A percentile compares a stretch with the other conserved stretches of the same genome.
These are phyloP conservation scores for Isotomurus palustris DNA, from an alignment of 2,888 invertebrate species.

Conservation along the genomic window DNA sequence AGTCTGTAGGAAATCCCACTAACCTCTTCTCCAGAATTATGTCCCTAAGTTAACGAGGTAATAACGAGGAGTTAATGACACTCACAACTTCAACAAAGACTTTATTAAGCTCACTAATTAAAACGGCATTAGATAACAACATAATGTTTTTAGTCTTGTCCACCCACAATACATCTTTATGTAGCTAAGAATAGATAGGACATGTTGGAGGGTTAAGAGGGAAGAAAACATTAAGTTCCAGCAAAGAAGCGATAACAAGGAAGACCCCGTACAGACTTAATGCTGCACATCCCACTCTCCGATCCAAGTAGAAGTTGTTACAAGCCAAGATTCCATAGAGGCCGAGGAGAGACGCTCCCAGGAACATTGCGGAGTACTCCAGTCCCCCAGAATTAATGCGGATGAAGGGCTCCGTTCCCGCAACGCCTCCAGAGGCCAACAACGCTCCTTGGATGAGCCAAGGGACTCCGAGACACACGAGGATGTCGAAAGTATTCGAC, in stretches of 20 bases:
- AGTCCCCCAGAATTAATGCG: conserved; percentile 85
- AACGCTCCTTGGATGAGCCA: conserved; percentile 85
- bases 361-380: conserved; percentile 83
- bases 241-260: conserved; percentile 78
- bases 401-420: conserved; percentile 59
- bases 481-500: conserved; percentile 68
- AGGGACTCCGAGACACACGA: conserved; percentile 69
- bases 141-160: too few species aligned
- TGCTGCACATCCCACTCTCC: conserved; percentile 73
- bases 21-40: too few species aligned
- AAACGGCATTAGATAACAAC: too few species aligned
- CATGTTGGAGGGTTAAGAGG: conserved; percentile 84
- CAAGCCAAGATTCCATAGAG: conserved; percentile 77
- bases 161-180: too few species aligned
- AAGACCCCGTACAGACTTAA: conserved; percentile 83
- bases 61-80: too few species aligned
- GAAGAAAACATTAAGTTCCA: conserved; percentile 90
- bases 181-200: too few species aligned
- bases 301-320: conserved; percentile 81
- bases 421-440: conserved; percentile 69
- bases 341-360: conserved; percentile 77
- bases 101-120: too few species aligned
- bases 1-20: too few species aligned
- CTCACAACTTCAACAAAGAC: too few species aligned
- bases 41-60: too few species aligned